Evolutionary conservation across 1,140 invertebrate genomes (phyloP).

Genomic region (Amyelois transitella): DNA sequence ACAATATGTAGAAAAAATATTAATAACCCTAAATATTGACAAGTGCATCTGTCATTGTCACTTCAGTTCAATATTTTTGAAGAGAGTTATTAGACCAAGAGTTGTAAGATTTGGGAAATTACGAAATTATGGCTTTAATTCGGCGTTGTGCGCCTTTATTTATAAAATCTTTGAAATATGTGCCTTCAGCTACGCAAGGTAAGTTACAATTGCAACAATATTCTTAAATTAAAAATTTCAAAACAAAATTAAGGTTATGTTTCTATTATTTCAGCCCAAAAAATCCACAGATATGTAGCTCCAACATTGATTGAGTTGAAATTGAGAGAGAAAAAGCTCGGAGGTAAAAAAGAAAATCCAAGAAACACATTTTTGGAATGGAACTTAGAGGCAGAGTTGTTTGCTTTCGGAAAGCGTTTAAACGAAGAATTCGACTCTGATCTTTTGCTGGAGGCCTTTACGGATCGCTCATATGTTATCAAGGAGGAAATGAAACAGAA

Average conservation of each 20-base stretch:
- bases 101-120: too few species aligned
- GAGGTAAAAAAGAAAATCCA: constrained; percentile 50
- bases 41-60: too few species aligned
- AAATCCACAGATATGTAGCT: constrained; percentile 61
- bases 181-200: constrained; percentile 30
- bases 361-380: constrained; percentile 84
- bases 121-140: constrained; percentile 34
- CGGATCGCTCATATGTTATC: constrained; percentile 85
- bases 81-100: too few species aligned
- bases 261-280: constrained; percentile 34
- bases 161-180: constrained; percentile 20
- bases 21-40: too few species aligned
- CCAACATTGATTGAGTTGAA: constrained; percentile 57
- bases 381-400: constrained; percentile 93
- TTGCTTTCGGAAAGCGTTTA: constrained; percentile 88
- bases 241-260: constrained; percentile 4
- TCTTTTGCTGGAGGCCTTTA: constrained; percentile 85
- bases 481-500: constrained; percentile 80
- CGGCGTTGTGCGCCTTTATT: constrained; percentile 35
- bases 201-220: too few species aligned
- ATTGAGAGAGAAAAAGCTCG: constrained; percentile 42
- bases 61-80: too few species aligned
- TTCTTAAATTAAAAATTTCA: neutral
- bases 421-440: constrained; percentile 87
- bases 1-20: too few species aligned